phyloP scores from a whole-genome alignment of 1,140 invertebrate genomes.

The Zaprionus tsacasi region DNA sequence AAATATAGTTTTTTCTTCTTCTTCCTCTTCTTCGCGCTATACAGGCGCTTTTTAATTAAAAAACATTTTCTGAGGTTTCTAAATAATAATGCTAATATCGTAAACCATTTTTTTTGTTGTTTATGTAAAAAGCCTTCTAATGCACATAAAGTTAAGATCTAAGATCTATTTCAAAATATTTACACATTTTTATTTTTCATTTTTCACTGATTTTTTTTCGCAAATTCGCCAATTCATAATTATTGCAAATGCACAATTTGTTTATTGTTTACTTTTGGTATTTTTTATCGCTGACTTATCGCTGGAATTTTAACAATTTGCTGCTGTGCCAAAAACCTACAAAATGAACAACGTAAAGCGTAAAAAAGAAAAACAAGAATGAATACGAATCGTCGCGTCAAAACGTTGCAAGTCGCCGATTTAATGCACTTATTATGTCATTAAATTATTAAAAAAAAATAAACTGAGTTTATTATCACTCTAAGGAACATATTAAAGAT shows the following conservation, averaged over 20 bases:
- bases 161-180: no score
- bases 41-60: slow-evolving; percentile 18
- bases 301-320: slow-evolving; percentile 51
- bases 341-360: slow-evolving; percentile 36
- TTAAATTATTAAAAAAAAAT: not conserved
- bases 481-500: no score
- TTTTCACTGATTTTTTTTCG: not conserved
- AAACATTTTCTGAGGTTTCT: not conserved
- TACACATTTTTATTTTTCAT: no score
- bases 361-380: slow-evolving; percentile 36
- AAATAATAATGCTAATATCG: no score
- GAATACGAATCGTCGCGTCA: not conserved
- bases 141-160: no score
- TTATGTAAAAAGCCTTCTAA: no score
- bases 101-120: no score
- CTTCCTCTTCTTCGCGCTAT: not conserved
- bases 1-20: slow-evolving; percentile 22
- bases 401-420: not conserved
- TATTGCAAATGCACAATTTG: slow-evolving; percentile 3
- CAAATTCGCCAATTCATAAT: slow-evolving; percentile 4
- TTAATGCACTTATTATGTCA: slow-evolving; percentile 1
- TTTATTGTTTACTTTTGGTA: not conserved
- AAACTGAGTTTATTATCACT: no score
- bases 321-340: slow-evolving; percentile 52
- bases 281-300: slow-evolving; percentile 30